Conservation (phyloP, 2,888 invertebrate genomes). For the Congeria kusceri region DNA sequence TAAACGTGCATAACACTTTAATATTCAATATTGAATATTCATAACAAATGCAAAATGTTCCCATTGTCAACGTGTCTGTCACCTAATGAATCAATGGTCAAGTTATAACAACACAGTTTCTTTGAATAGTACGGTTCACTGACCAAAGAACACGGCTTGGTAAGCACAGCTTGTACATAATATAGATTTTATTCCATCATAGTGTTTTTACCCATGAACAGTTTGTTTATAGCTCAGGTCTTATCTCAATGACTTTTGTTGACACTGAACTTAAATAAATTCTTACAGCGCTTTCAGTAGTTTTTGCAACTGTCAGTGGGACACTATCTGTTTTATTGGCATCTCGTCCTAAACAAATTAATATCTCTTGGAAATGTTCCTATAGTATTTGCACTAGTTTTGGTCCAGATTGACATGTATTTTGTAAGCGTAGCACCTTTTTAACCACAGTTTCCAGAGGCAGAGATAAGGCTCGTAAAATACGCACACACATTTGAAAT, state of each 20-base stretch:
- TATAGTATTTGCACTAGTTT: background rate
- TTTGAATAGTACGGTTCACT: no score
- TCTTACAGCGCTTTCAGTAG: constrained; percentile 11
- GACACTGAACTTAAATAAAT: constrained; percentile 35
- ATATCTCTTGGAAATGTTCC: constrained; percentile 1
- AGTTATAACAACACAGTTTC: no score
- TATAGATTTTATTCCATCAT: no score
- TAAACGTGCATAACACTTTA: background rate
- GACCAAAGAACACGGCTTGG: no score
- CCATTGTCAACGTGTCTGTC: background rate
- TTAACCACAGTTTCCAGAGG: no score
- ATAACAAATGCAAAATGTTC: background rate
- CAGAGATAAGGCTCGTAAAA: no score
- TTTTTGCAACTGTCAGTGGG: constrained; percentile 31
- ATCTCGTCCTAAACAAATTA: constrained; percentile 13
- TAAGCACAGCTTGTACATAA: no score
- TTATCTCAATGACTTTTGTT: constrained; percentile 37
- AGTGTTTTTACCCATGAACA: constrained; percentile 31
- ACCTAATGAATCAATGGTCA: no score
- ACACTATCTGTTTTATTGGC: constrained; percentile 27
- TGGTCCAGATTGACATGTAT: constrained; percentile 1
- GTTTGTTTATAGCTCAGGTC: constrained; percentile 12
- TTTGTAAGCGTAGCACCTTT: no score
- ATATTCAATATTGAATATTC: background rate
- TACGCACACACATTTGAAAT: no score